Base-by-base conservation (phyloP, 2,888 invertebrate species). In the Tridacna crocea region DNA sequence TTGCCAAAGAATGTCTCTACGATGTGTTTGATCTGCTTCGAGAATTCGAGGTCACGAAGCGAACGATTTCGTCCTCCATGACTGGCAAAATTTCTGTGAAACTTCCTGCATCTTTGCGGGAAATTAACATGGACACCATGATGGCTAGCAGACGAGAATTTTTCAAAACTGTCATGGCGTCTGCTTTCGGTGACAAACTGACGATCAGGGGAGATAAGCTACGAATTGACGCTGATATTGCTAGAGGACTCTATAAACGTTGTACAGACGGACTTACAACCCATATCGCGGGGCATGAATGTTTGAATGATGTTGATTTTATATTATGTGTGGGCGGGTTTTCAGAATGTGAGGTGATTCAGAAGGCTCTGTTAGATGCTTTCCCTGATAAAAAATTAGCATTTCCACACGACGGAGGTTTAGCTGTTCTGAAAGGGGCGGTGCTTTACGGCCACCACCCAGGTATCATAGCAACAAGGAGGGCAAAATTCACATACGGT, bases 31-130 rank as follows among this genome's bases (percentile, higher is more conserved):
- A 84, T 17, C 63, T 87, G 47, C 65, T 87, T 15, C 79, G 74
- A 60, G 81, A 84, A 22, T 87, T 87, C 74, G 87, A 87, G 58
- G 77, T 76, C 8, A 81, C 80, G 4, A 87, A 87, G 26, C 70
- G 82, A 61, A 73, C 72, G 12, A 72, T 73, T 26, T 70, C 72
- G 48, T 68, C 63, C 15, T 77, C 77, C 46, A 63, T 73, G 22
- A 65, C 73, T 11, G 82, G 78, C 0, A 82, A 82, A 60, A 77
- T 85, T 0, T 66, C 74, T 11, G 61, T 85, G 0, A 79, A 76
- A 46, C 51, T 70, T 13, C 70, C 70, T 19, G 68, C 24, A 22
- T 70, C 82, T 26, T 60, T 82, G 22, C 60, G 75, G 51, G 51
- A 75, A 61, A 51, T 82, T 1, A 75, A 73, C 15, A 22, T 73